Base-by-base conservation (phyloP, 2,888 invertebrate species). In the Macropis europaea region DNA sequence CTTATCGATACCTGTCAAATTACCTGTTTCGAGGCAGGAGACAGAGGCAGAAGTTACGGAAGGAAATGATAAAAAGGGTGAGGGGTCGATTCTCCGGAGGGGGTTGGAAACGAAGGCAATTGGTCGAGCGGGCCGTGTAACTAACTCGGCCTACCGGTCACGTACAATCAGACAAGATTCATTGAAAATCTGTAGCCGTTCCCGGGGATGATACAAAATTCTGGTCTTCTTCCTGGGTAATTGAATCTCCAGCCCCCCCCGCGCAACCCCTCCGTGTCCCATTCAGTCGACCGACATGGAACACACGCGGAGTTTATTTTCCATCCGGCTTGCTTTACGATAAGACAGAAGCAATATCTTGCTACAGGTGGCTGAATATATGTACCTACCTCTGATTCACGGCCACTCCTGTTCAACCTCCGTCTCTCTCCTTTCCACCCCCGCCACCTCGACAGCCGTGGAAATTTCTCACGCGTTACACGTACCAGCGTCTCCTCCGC, bases 91-190 rank as follows among this genome's bases (percentile, higher is more conserved):
- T 19, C 2, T 2, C 45, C 13, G 30, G 13, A 15, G 15, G 13
- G 3, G 9, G 47, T 26, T 47, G 28, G 54, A 28, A 67, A 47
- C 28, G 61, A 34, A 62, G 57, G 66, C 70, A 76, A 76, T 76
- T 74, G 74, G 74, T 66, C 63, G 62, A 50, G 38, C 45, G 17
- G 67, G 48, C 42, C 67, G 63, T 76, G 62, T 63, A 63, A 76
- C 70, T 75, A 67, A 71, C 64, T 71, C 76, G 75, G 76, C 75
- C 76, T 75, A 76, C 76, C 62, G 67, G 70, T 75, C 76, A 76
- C 76, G 76, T 76, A 74, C 32, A 50, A 67, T 52, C 75, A 62
- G 71, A 63, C 75, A 63, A 67, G 71, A 76, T 76, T 76, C 76
- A 70, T 75, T 76, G 75, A 71, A 71, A 76, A 76, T 76, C 71